Evolutionary conservation across 1,140 invertebrate species (phyloP), one percentile per base, ranked within the genome.

Genomic region (Phymastichus coffea): DNA sequence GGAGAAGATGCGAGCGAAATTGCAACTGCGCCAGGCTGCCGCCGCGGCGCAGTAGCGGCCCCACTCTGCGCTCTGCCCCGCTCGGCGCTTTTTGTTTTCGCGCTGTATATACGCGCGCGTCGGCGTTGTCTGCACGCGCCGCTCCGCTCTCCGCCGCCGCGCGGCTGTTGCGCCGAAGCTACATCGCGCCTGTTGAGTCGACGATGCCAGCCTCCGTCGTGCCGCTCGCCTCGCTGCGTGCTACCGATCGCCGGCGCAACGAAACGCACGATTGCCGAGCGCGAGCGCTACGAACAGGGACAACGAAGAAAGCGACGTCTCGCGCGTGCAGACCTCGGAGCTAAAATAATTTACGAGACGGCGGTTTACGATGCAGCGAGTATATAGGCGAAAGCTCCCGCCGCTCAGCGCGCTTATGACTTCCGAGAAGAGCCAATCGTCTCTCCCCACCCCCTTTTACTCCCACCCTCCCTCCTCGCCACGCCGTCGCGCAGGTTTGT

Each of bases 401-500:
- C n/a, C n/a, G n/a, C n/a, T n/a, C n/a, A n/a, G n/a, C 37, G 33
- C 47, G 55, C 47, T 51, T 43, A 51, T 58, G 38, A 38, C 56
- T 58, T 58, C 56, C 26, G 38, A 58, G 56, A 58, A 58, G 43
- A 58, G 38, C 63, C 51, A 61, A n/a, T n/a, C n/a, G n/a, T n/a
- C n/a, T n/a, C n/a, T n/a, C n/a, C n/a, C n/a, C n/a, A n/a, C n/a
- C n/a, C n/a, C n/a, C n/a, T n/a, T n/a, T n/a, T n/a, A n/a, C n/a
- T n/a, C n/a, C n/a, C n/a, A n/a, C n/a, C n/a, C n/a, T n/a, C n/a
- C n/a, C n/a, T n/a, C n/a, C n/a, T n/a, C 48, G 51, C 38, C 40
- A 43, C 20, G 43, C 38, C 46, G 30, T 25, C 35, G 56, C 23
- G 52, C 20, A 23, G 17, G 19, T 37, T 44, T 48, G 55, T 55